A percentile compares a stretch with the other conserved stretches of the same genome.
These are phyloP conservation scores for Steinernema carpocapsae DNA, from an alignment of 2,888 invertebrate genomes.

Conservation along the genomic window DNA sequence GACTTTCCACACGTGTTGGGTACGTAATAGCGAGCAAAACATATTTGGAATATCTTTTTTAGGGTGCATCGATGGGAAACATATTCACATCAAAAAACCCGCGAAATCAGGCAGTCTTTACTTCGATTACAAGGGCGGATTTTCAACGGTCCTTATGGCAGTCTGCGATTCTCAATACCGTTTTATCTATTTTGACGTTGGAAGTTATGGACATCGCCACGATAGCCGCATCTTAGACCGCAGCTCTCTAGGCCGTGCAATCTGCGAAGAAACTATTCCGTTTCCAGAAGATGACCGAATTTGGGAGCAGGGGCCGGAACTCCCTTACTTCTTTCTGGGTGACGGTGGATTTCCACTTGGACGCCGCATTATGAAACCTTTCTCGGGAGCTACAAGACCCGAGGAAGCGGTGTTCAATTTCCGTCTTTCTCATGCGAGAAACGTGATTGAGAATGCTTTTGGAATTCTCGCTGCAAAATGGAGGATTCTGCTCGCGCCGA, in stretches of 20 bases:
- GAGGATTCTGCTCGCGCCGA: neutral
- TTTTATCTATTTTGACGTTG: neutral
- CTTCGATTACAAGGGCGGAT: neutral
- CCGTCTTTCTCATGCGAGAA: neutral
- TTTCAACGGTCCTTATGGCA: neutral
- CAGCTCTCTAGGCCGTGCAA: neutral
- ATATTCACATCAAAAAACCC: neutral
- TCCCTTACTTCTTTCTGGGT: neutral
- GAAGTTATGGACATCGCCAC: constrained; percentile 6
- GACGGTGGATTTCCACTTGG: neutral
- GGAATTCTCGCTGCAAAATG: neutral
- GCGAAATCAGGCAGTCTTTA: neutral
- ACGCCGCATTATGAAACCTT: neutral
- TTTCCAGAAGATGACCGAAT: neutral
- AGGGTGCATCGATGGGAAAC: constrained; percentile 17
- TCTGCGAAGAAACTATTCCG: neutral
- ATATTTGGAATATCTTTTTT: neutral
- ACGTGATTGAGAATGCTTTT: constrained; percentile 3
- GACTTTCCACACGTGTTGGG: neutral
- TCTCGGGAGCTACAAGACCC: neutral
- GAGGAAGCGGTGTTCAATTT: neutral
- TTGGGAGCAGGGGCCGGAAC: no score
- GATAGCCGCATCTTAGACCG: neutral
- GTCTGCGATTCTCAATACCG: neutral
- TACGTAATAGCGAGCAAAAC: neutral